Evolutionary conservation across 2,113 vertebrate species (phyloP).

Genomic region (Narcine bancroftii): DNA sequence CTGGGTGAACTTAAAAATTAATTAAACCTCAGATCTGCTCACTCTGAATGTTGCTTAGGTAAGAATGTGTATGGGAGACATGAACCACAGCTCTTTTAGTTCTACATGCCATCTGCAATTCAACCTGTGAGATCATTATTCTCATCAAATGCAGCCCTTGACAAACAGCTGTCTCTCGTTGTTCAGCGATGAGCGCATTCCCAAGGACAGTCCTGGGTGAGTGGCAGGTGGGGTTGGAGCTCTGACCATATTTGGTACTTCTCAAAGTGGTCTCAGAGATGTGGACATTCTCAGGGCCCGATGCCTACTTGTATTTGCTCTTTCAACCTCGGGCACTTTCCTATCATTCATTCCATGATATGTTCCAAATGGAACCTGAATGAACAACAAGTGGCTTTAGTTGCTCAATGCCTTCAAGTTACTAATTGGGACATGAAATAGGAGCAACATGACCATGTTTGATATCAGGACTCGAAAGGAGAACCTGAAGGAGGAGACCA

Average conservation of each 20-base stretch:
- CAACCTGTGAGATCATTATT: neutral
- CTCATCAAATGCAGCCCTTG: neutral
- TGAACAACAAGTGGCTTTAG: neutral
- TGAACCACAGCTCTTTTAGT: neutral
- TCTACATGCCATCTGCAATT: neutral
- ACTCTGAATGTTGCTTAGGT: neutral
- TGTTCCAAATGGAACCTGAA: neutral
- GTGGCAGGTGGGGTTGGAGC: neutral
- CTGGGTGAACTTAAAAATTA: neutral
- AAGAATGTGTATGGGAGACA: neutral
- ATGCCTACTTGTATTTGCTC: neutral
- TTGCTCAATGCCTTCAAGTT: neutral
- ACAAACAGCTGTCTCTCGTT: neutral
- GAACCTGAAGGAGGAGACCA: too few species aligned
- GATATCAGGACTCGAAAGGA: neutral
- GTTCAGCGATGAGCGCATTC: neutral
- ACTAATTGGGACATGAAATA: neutral
- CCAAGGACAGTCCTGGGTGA: neutral
- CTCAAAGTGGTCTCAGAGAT: neutral
- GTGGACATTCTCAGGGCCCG: neutral
- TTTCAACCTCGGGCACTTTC: neutral
- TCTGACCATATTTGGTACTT: neutral
- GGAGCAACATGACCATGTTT: neutral
- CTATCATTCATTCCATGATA: neutral
- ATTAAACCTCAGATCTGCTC: neutral